phyloP scores from a whole-genome alignment of 2,888 invertebrate genomes.

The Chloroclystis v-ata region DNA sequence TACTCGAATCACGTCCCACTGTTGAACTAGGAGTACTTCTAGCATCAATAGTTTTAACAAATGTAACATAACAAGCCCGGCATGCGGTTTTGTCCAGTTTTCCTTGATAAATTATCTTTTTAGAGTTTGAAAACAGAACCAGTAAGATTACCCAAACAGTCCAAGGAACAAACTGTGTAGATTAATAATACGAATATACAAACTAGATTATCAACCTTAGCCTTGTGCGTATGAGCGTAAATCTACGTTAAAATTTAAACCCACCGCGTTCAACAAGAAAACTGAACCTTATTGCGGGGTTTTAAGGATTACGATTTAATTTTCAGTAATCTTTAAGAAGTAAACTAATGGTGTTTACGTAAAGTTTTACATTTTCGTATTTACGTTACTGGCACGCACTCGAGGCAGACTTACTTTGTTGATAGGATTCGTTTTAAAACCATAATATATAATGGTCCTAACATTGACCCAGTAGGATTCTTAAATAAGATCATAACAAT shows the following conservation, averaged over 20 bases:
- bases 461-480: not conserved
- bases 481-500: too few relatives aligned
- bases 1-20: constrained; percentile 18
- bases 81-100: too few relatives aligned
- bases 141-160: too few relatives aligned
- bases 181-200: too few relatives aligned
- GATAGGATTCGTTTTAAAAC: constrained; percentile 17
- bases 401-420: constrained; percentile 24
- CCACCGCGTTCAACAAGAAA: constrained; percentile 26
- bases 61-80: too few relatives aligned
- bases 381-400: constrained; percentile 61
- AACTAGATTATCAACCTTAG: constrained; percentile 44
- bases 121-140: too few relatives aligned
- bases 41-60: too few relatives aligned
- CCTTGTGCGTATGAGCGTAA: constrained; percentile 33
- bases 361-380: too few relatives aligned
- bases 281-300: constrained; percentile 15
- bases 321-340: constrained; percentile 16
- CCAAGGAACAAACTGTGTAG: too few relatives aligned
- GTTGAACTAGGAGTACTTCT: constrained; percentile 24
- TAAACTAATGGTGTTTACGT: constrained; percentile 43
- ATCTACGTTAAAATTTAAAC: constrained; percentile 31
- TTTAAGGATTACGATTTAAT: constrained; percentile 14
- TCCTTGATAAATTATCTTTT: too few relatives aligned
- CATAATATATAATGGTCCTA: not conserved